A percentile compares a stretch with the other conserved stretches of the same genome.
Conservation (phyloP, 1,140 invertebrate genomes). For the Propsilocerus akamusi region DNA sequence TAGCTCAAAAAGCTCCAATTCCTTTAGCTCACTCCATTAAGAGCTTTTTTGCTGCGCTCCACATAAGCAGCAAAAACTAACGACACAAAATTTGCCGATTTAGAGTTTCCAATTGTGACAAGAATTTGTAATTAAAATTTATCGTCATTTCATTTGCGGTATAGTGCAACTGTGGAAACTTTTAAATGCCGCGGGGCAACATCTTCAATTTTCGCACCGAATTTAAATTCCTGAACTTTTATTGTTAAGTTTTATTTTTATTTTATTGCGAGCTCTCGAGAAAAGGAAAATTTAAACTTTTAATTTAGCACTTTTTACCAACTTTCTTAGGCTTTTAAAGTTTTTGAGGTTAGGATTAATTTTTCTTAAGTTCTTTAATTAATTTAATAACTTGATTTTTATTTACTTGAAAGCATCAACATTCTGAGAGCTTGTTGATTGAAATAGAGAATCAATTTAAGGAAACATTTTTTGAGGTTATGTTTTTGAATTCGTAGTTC, state of each 20-base stretch:
- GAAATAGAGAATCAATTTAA: too few relatives aligned
- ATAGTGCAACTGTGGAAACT: background rate
- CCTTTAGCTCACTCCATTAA: background rate
- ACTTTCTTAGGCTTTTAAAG: too few relatives aligned
- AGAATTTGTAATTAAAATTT: slow-evolving; percentile 4
- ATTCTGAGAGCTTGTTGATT: too few relatives aligned
- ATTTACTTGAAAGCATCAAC: too few relatives aligned
- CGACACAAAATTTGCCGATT: background rate
- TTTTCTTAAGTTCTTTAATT: background rate
- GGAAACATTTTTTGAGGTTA: too few relatives aligned
- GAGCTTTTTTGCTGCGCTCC: background rate
- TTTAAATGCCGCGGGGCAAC: background rate
- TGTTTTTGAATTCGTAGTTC: too few relatives aligned
- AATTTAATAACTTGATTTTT: background rate
- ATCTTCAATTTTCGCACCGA: background rate
- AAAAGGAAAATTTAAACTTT: background rate
- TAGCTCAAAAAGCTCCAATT: too few relatives aligned
- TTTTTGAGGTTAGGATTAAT: too few relatives aligned
- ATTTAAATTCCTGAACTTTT: background rate
- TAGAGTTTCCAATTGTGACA: background rate
- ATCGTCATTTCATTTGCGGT: slow-evolving; percentile 3
- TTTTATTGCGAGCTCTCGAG: background rate
- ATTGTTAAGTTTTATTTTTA: background rate
- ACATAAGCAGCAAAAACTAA: background rate
- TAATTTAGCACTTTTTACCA: background rate